Conservation (phyloP, 2,888 invertebrate genomes). For the Dastarcus helophoroides region DNA sequence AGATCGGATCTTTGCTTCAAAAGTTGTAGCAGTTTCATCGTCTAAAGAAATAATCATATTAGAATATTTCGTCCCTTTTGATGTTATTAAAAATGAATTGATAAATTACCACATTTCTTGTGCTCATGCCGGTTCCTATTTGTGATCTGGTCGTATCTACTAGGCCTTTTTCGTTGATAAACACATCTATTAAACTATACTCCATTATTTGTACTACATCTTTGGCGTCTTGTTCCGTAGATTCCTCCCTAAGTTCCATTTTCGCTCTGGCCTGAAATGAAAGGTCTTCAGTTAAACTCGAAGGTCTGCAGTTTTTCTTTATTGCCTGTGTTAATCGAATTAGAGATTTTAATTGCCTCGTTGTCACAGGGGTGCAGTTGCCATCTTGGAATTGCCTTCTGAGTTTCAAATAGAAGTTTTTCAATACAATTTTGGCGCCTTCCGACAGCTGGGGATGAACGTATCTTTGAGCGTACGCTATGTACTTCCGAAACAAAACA, state of each 20-base stretch:
- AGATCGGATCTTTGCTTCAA: constrained; percentile 55
- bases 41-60: constrained; percentile 39
- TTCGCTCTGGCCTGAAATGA: constrained; percentile 68
- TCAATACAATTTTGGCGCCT: constrained; percentile 59
- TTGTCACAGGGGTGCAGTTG: constrained; percentile 71
- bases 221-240: constrained; percentile 65
- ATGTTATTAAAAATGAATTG: not conserved
- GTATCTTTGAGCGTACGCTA: constrained; percentile 82
- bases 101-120: constrained; percentile 52
- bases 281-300: not conserved
- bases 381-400: constrained; percentile 53
- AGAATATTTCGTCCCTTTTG: too few species aligned
- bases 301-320: not conserved
- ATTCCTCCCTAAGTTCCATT: constrained; percentile 71
- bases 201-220: constrained; percentile 80
- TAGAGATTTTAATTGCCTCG: constrained; percentile 79
- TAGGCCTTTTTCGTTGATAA: constrained; percentile 58
- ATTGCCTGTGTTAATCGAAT: constrained; percentile 67
- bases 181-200: constrained; percentile 66
- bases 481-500: constrained; percentile 73
- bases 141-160: constrained; percentile 55
- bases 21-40: constrained; percentile 59
- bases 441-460: constrained; percentile 66
- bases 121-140: constrained; percentile 63
- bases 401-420: constrained; percentile 71